These are phyloP conservation scores for Drosophila eugracilis DNA, from an alignment of 1,140 invertebrate species.

Conservation along the genomic window DNA sequence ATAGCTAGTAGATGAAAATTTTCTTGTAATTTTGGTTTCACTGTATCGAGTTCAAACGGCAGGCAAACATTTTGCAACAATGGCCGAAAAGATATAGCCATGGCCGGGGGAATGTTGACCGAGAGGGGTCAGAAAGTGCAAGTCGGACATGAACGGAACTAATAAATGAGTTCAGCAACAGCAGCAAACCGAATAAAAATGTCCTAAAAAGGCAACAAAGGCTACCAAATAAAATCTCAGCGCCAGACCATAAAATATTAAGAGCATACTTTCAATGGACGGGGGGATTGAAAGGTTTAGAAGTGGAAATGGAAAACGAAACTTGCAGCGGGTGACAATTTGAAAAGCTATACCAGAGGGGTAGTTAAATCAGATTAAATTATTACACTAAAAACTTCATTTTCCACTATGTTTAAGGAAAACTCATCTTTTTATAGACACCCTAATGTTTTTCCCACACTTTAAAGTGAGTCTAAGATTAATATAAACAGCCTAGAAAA, in stretches of 20 bases:
- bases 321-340: conserved; percentile 46
- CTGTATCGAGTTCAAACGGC: conserved; percentile 52
- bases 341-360: conserved; percentile 21
- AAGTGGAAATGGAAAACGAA: neutral
- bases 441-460: neutral
- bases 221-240: conserved; percentile 54
- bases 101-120: neutral
- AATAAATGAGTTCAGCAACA: conserved; percentile 77
- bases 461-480: neutral
- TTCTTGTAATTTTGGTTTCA: neutral
- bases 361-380: neutral
- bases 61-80: conserved; percentile 75
- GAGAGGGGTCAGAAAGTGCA: neutral
- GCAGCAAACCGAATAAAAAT: conserved; percentile 71
- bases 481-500: neutral
- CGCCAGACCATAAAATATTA: conserved; percentile 71
- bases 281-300: conserved; percentile 1
- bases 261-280: conserved; percentile 53
- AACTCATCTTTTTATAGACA: neutral
- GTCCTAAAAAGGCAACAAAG: conserved; percentile 24
- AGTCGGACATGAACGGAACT: conserved; percentile 60
- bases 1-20: no score
- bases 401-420: no score
- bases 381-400: no score
- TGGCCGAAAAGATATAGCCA: conserved; percentile 21